A percentile compares a stretch with the other conserved stretches of the same genome.
Evolutionary conservation across 92 coral and sea anemone genomes (phyloP).

Genomic region (Hydrozoanthus gracilis): DNA sequence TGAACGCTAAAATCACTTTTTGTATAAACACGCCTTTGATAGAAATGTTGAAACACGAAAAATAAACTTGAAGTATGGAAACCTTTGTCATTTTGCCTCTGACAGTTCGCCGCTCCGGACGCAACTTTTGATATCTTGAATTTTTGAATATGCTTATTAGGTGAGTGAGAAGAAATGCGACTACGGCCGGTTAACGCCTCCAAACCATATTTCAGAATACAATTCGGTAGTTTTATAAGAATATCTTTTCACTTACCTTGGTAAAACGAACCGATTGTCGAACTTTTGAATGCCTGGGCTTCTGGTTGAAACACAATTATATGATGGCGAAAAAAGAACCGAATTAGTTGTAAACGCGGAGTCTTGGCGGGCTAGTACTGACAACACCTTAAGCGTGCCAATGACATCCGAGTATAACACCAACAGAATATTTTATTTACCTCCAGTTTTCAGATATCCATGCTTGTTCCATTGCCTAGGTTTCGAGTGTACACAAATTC

Average conservation of each 20-base stretch:
- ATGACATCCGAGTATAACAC: slow-evolving; percentile 34
- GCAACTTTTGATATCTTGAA: neutral
- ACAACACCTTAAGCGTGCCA: slow-evolving; percentile 36
- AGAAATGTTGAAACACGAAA: neutral
- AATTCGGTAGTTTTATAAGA: neutral
- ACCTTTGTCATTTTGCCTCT: neutral
- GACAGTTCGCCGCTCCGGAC: neutral
- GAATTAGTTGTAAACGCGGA: slow-evolving; percentile 37
- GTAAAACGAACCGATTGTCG: slow-evolving; percentile 24
- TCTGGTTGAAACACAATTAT: slow-evolving; percentile 23
- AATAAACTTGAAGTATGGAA: neutral
- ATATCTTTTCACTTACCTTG: slow-evolving; percentile 14
- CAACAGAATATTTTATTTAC: slow-evolving; percentile 29
- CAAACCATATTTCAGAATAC: neutral
- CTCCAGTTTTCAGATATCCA: slow-evolving; percentile 31
- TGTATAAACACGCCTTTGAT: neutral
- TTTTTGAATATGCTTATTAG: slow-evolving; percentile 12
- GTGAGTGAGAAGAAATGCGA: neutral
- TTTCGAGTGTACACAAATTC: neutral
- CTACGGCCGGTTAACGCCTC: slow-evolving; percentile 21
- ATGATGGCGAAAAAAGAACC: slow-evolving; percentile 15
- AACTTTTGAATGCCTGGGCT: neutral
- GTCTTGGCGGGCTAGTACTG: slow-evolving; percentile 15
- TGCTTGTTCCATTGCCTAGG: slow-evolving; percentile 46
- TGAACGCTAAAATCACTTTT: neutral